A percentile compares a stretch with the other conserved stretches of the same genome.
Conservation (phyloP, 2,888 invertebrate genomes). For the Hymenopus coronatus region DNA sequence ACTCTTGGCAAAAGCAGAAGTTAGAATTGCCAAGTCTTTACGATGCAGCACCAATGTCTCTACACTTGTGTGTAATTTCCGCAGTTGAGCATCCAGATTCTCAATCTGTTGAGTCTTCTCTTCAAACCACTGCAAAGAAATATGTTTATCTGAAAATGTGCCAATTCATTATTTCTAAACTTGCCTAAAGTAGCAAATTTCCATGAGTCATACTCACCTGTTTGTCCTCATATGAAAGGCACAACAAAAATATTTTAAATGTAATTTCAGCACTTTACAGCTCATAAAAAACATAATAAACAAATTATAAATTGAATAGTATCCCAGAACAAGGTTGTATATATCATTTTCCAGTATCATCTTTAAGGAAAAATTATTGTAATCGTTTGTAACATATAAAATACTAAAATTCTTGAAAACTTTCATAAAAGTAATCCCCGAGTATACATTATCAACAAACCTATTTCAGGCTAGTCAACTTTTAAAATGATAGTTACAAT, state of each 20-base stretch:
- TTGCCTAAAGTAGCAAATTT: neutral
- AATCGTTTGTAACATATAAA: too few relatives aligned
- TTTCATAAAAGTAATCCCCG: too few relatives aligned
- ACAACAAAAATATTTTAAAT: conserved; percentile 23
- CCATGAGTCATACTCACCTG: conserved; percentile 18
- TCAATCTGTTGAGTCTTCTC: conserved; percentile 92
- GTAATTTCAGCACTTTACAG: conserved; percentile 6
- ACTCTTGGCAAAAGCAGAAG: conserved; percentile 82
- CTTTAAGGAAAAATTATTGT: too few relatives aligned
- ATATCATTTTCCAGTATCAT: too few relatives aligned
- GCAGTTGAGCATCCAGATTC: conserved; percentile 81
- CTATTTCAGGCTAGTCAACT: too few relatives aligned
- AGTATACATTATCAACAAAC: too few relatives aligned
- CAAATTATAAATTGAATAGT: neutral
- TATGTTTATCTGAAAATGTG: neutral
- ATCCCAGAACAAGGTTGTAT: neutral
- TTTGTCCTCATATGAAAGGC: conserved; percentile 30
- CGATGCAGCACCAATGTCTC: conserved; percentile 85
- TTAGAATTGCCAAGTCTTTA: conserved; percentile 74
- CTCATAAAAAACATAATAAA: neutral
- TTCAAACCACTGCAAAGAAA: conserved; percentile 87
- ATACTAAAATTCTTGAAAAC: too few relatives aligned
- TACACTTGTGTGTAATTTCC: conserved; percentile 81
- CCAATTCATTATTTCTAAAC: neutral
- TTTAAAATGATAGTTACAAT: too few relatives aligned